Evolutionary conservation across 1,140 invertebrate species (phyloP), one percentile per base, ranked within the genome.

Genomic region (Aphaenogaster rudis): DNA sequence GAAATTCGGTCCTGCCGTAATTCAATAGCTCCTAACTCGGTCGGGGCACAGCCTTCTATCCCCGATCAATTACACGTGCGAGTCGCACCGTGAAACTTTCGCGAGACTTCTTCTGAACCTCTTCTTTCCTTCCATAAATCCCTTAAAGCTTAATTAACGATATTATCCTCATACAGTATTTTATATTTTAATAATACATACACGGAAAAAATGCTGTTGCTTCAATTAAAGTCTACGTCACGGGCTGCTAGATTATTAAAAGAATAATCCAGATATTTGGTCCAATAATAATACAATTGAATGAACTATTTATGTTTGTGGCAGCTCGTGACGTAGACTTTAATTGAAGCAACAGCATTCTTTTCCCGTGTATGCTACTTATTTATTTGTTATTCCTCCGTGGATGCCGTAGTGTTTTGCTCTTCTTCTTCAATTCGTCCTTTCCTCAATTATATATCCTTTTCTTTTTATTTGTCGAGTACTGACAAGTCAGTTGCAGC

Each of bases 1-100:
- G 89, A 93, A 93, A 93, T 93, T 93, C 82, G 66, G 66, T 82
- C 87, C 82, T 86, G 59, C 71, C 88, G 78, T 86, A 86, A 87
- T 88, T 90, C 87, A 81, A 91, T 90, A 82, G 87, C 50, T 71
- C 5, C 71, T 85, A 91, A 90, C 82, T 86, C 69, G 64, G 28
- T 64, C 21, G 54, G 59, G 45, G 39, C 77, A 50, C 36, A 67
- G 6, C 33, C 48, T 54, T 45, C 50, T 33, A 66, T 74, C 54
- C 42, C n/a, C 54, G 6, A 76, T 76, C 80, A 50, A 63, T 81
- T 81, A 54, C 15, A 81, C 36, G 42, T 50, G 17, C 28, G 28
- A 48, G 28, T 17, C 21, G 39, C 28, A 39, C 33, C 21, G 42
- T 66, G 17, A 66, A 79, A 79, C 6, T 66, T 78, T 50, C 28